Percentiles rank a stretch among this genome's conserved stretches.
phyloP scores from a whole-genome alignment of 2,888 invertebrate species.

The Sympetrum striolatum region DNA sequence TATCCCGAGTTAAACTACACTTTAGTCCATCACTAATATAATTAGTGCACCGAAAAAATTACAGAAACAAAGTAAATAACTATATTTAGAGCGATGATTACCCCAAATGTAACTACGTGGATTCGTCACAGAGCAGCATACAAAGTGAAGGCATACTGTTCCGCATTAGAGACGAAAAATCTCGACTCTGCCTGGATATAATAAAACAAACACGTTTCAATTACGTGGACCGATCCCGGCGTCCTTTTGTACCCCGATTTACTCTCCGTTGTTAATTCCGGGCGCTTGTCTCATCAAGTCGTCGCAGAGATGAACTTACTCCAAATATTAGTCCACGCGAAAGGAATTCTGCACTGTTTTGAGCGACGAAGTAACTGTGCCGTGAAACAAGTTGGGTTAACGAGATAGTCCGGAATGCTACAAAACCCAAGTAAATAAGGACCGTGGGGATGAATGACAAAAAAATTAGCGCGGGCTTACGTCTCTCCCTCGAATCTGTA shows the following conservation, averaged over 20 bases:
- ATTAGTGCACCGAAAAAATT: too few species aligned
- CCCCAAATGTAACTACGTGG: too few species aligned
- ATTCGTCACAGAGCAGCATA: background rate
- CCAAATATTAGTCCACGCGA: slow-evolving; percentile 15
- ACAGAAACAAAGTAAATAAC: too few species aligned
- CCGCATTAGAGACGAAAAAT: background rate
- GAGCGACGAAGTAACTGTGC: slow-evolving; percentile 16
- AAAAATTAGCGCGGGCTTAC: background rate
- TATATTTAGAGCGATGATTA: too few species aligned
- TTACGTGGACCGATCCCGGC: background rate
- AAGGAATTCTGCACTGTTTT: background rate
- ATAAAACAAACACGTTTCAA: background rate
- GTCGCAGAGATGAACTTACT: background rate
- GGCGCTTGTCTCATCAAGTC: background rate
- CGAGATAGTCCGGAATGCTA: slow-evolving; percentile 19
- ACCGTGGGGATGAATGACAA: background rate
- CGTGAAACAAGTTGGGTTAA: slow-evolving; percentile 34
- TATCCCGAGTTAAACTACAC: too few species aligned
- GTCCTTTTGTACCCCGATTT: background rate
- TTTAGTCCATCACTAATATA: too few species aligned
- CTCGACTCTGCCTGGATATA: background rate
- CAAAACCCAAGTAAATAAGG: slow-evolving; percentile 1
- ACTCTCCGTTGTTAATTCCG: background rate
- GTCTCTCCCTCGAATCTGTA: background rate
- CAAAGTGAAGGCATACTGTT: background rate